Evolutionary conservation across 1,140 invertebrate genomes (phyloP), one percentile per base, ranked within the genome.

Genomic region (Macrobrachium rosenbergii): DNA sequence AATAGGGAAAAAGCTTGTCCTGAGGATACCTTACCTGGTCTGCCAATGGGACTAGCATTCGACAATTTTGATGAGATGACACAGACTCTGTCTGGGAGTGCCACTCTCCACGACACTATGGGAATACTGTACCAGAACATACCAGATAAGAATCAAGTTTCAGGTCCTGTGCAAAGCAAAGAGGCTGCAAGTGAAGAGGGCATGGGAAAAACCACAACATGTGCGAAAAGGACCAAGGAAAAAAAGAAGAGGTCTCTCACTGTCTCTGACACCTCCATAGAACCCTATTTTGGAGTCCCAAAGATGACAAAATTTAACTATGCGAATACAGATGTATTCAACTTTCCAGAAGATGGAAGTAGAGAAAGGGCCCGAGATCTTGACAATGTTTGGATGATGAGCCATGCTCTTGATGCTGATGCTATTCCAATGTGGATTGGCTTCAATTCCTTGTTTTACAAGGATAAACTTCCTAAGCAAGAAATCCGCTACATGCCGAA

Each of bases 31-130:
- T 8, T 12, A 12, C 11, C 67, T 11, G 67, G 67, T 10, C 10
- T 10, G 8, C 67, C 67, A 10, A n/a, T 72, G 67, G 67, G 67
- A 12, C 11, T 72, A 8, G 67, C 67, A 10, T 72, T 72, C n/a
- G 67, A 72, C 67, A 72, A 72, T 72, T 72, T n/a, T 72, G 67
- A 72, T 72, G 67, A 72, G n/a, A 8, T 72, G 10, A 72, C 67
- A 10, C 67, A 72, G 67, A 72, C 67, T 12, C 67, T n/a, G n/a
- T 72, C 67, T 8, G 67, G 67, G n/a, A 21, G 11, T 12, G n/a
- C n/a, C 37, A 12, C 67, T 12, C 67, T 72, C 10, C 67, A 72
- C 37, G 67, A 72, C 67, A 72, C 67, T n/a, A 72, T 72, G 67
- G 67, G 67, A 8, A 72, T 72, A 12, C n/a, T 72, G 10, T 72